These are phyloP conservation scores for Phylloscopus collybita DNA, from an alignment of 2,797 vertebrate species.

Conservation along the genomic window DNA sequence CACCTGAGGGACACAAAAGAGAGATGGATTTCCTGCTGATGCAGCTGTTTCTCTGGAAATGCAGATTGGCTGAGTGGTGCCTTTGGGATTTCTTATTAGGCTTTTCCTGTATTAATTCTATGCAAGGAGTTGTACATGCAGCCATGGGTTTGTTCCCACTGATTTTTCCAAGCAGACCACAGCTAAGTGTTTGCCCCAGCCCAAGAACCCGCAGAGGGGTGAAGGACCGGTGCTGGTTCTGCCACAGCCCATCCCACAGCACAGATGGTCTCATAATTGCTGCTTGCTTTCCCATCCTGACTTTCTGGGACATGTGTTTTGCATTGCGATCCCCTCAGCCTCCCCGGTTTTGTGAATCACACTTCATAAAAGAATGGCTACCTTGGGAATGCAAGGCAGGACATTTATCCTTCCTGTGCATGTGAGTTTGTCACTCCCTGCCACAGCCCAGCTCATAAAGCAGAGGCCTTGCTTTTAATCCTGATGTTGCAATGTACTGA, in stretches of 20 bases:
- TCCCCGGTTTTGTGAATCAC: conserved; percentile 43
- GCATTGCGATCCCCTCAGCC: conserved; percentile 9
- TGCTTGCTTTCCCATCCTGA: conserved; percentile 20
- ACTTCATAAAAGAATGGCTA: conserved; percentile 52
- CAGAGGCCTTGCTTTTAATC: background rate
- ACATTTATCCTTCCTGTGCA: conserved; percentile 1
- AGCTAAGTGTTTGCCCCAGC: background rate
- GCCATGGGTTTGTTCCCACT: background rate
- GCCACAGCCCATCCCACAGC: background rate
- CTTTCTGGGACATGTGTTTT: conserved; percentile 55
- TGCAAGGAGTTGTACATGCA: background rate
- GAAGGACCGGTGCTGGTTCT: rapidly evolving
- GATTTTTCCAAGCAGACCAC: background rate
- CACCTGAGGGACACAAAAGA: background rate
- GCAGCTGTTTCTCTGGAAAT: conserved; percentile 42
- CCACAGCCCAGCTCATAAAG: background rate
- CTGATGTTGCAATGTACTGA: background rate
- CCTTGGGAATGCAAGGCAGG: background rate
- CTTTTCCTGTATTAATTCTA: conserved; percentile 9
- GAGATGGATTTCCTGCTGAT: background rate
- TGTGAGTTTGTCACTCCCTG: background rate
- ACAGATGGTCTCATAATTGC: conserved; percentile 19
- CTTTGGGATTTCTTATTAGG: background rate
- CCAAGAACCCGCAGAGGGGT: background rate
- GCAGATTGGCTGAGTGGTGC: background rate